phyloP scores from a whole-genome alignment of 2,797 vertebrate species.

The Distichodus sexfasciatus region DNA sequence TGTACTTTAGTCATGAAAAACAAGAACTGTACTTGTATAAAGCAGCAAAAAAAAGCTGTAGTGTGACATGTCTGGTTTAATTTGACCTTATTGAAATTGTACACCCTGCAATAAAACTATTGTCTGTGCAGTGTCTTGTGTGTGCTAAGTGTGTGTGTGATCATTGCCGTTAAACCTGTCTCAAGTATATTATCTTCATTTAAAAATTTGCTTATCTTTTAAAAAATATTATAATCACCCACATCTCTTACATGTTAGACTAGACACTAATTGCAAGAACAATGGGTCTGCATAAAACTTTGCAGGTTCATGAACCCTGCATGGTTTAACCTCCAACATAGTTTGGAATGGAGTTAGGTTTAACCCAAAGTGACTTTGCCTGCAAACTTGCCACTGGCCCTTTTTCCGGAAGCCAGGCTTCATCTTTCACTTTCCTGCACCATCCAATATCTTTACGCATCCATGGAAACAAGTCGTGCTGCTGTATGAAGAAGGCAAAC shows the following conservation, averaged over 20 bases:
- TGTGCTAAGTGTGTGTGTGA: too few relatives aligned
- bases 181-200: too few relatives aligned
- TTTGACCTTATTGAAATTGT: too few relatives aligned
- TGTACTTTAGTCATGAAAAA: too few relatives aligned
- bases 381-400: conserved; percentile 64
- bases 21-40: too few relatives aligned
- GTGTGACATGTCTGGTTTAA: too few relatives aligned
- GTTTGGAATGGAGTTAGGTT: conserved; percentile 52
- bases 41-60: too few relatives aligned
- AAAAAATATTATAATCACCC: neutral
- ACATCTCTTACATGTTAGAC: neutral
- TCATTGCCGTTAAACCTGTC: too few relatives aligned
- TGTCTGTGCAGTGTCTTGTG: too few relatives aligned
- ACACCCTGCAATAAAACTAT: too few relatives aligned
- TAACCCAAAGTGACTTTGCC: conserved; percentile 62
- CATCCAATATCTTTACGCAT: conserved; percentile 35
- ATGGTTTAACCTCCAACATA: conserved; percentile 37
- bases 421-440: conserved; percentile 52
- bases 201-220: too few relatives aligned
- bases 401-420: conserved; percentile 44
- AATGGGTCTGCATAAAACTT: neutral
- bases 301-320: neutral
- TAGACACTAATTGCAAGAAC: neutral
- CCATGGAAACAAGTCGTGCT: conserved; percentile 9
- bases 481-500: conserved; percentile 11